Conservation (phyloP, 2,797 vertebrate species). For the Gephyroberyx darwinii region DNA sequence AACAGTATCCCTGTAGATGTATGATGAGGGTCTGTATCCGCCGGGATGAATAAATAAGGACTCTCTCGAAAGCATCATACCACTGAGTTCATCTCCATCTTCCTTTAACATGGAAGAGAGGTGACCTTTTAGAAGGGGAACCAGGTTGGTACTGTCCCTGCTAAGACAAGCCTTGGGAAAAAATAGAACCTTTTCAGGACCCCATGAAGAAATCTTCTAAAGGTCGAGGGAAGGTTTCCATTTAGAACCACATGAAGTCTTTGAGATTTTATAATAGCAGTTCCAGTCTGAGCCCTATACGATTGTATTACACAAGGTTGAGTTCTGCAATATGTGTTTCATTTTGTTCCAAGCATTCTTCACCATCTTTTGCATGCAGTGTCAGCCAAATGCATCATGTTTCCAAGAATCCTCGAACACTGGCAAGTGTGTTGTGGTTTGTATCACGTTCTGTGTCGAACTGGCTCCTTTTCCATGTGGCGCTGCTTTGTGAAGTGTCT, state of each 20-base stretch:
- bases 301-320: background rate
- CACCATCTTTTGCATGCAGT: no score
- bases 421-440: background rate
- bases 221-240: background rate
- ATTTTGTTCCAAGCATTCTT: background rate
- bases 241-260: background rate
- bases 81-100: conserved; percentile 48
- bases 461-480: background rate
- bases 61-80: conserved; percentile 36
- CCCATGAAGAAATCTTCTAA: background rate
- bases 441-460: background rate
- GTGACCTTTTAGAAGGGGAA: conserved; percentile 13
- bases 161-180: background rate
- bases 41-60: background rate
- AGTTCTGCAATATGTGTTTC: background rate
- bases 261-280: conserved; percentile 1
- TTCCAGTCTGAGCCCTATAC: background rate
- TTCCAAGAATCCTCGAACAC: background rate
- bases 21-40: conserved; percentile 35
- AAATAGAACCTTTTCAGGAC: background rate
- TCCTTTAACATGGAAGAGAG: conserved; percentile 35
- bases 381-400: background rate
- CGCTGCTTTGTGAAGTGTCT: no score
- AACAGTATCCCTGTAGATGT: conserved; percentile 12
- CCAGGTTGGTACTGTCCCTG: background rate